Conservation (phyloP, 2,888 invertebrate genomes). For the Drosophila lutescens region DNA sequence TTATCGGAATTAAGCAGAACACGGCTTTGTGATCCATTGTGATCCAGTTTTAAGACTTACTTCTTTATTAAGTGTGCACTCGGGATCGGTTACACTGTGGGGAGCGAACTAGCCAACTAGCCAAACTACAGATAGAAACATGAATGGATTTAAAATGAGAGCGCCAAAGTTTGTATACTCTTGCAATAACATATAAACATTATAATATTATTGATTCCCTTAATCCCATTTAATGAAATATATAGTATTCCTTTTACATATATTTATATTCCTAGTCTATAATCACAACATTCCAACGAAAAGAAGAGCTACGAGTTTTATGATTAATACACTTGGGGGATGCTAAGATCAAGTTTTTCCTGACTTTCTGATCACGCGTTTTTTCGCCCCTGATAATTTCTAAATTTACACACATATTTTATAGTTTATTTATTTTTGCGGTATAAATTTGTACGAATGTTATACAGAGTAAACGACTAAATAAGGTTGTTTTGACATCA, state of each 20-base stretch:
- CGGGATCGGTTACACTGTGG: slow-evolving; percentile 1
- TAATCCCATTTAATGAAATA: too few species aligned
- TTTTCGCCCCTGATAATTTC: slow-evolving; percentile 8
- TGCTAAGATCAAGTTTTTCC: background rate
- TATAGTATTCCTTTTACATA: too few species aligned
- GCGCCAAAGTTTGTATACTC: background rate
- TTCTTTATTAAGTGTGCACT: slow-evolving; percentile 41
- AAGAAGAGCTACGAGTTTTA: background rate
- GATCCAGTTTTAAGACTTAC: slow-evolving; percentile 54
- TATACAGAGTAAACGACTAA: background rate
- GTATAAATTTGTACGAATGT: background rate
- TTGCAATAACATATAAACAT: background rate
- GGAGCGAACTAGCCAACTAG: slow-evolving; percentile 48
- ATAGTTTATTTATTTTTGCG: background rate
- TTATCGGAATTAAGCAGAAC: slow-evolving; percentile 69
- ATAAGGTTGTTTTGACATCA: background rate
- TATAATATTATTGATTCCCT: background rate
- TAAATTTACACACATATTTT: background rate
- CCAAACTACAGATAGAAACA: slow-evolving; percentile 23
- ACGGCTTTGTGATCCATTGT: slow-evolving; percentile 54
- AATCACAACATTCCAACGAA: background rate
- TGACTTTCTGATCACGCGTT: slow-evolving; percentile 1
- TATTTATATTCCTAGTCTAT: background rate
- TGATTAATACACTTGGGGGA: background rate
- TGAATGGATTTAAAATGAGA: background rate